These are phyloP conservation scores for Eurystomus gularis DNA, from an alignment of 2,113 vertebrate genomes.

Conservation along the genomic window DNA sequence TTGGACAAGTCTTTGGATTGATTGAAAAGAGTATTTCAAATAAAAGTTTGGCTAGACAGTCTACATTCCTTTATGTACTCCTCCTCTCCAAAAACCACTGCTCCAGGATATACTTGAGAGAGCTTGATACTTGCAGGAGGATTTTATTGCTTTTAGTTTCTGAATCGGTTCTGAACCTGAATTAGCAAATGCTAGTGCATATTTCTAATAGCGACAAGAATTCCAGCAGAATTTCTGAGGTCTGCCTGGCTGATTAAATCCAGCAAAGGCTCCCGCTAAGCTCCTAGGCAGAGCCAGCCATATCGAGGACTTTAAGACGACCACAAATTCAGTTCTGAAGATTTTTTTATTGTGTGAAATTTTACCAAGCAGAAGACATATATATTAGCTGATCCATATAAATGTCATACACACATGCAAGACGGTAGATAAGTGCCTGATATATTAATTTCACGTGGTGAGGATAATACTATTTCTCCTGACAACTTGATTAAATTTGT, in stretches of 20 bases:
- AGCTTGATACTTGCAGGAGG: neutral
- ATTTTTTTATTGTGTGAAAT: neutral
- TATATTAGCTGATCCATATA: neutral
- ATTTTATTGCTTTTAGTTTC: slow-evolving; percentile 53
- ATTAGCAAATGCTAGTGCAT: neutral
- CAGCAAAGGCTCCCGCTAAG: slow-evolving; percentile 4
- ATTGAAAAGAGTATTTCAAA: slow-evolving; percentile 8
- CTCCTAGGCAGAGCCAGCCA: neutral
- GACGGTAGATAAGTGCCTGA: neutral
- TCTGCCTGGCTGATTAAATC: slow-evolving; percentile 32
- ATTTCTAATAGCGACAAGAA: slow-evolving; percentile 29
- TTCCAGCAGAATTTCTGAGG: slow-evolving; percentile 34
- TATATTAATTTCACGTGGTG: slow-evolving; percentile 3
- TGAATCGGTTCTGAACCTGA: neutral
- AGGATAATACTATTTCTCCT: neutral
- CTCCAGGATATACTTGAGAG: slow-evolving; percentile 14
- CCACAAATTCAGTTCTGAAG: neutral
- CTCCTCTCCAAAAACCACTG: slow-evolving; percentile 35
- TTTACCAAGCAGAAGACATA: neutral
- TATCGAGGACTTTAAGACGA: neutral
- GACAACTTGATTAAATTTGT: slow-evolving; percentile 1
- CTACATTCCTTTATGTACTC: slow-evolving; percentile 40
- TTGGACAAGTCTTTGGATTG: neutral
- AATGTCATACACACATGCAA: neutral
- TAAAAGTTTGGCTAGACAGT: slow-evolving; percentile 39